Conservation (phyloP, 2,888 invertebrate genomes). For the Perithous albicinctus region DNA sequence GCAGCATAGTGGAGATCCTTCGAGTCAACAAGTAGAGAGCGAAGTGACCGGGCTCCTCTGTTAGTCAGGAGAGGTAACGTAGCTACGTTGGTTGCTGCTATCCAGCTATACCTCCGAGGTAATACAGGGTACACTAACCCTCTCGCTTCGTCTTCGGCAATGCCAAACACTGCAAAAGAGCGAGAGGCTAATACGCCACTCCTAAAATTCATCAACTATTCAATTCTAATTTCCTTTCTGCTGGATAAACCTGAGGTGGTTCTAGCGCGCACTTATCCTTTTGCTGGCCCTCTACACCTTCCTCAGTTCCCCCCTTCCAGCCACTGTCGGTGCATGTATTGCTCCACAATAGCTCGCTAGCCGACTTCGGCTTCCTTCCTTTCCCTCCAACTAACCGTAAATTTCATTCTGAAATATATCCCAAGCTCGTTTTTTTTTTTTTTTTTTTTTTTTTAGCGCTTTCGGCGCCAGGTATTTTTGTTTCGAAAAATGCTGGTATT, state of each 20-base stretch:
- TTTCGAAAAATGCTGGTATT: too few species aligned
- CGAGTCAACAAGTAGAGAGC: conserved; percentile 50
- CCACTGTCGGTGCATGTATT: conserved; percentile 11
- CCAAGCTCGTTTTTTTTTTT: conserved; percentile 14
- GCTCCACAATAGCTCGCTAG: conserved; percentile 54
- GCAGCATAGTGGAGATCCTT: conserved; percentile 51
- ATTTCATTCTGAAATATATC: conserved; percentile 59
- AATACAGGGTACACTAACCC: conserved; percentile 41
- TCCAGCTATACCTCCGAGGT: conserved; percentile 20
- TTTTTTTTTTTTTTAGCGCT: background rate
- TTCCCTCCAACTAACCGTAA: conserved; percentile 58
- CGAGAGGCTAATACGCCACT: conserved; percentile 68
- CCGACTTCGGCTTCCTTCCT: conserved; percentile 48
- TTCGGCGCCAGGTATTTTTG: too few species aligned
- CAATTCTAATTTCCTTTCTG: conserved; percentile 82
- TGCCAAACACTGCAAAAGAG: conserved; percentile 49
- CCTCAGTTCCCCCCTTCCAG: conserved; percentile 7
- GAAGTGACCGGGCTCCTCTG: conserved; percentile 66
- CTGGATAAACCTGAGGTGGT: conserved; percentile 51
- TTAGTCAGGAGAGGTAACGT: conserved; percentile 54
- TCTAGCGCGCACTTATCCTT: conserved; percentile 19
- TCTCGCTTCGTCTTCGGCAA: conserved; percentile 48
- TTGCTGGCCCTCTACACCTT: conserved; percentile 32
- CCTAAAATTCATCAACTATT: conserved; percentile 84
- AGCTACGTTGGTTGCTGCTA: conserved; percentile 32